Percentiles rank a stretch among this genome's conserved stretches.
These are phyloP conservation scores for Romanogobio albipinnatus DNA, from an alignment of 2,113 vertebrate genomes.

Conservation along the genomic window DNA sequence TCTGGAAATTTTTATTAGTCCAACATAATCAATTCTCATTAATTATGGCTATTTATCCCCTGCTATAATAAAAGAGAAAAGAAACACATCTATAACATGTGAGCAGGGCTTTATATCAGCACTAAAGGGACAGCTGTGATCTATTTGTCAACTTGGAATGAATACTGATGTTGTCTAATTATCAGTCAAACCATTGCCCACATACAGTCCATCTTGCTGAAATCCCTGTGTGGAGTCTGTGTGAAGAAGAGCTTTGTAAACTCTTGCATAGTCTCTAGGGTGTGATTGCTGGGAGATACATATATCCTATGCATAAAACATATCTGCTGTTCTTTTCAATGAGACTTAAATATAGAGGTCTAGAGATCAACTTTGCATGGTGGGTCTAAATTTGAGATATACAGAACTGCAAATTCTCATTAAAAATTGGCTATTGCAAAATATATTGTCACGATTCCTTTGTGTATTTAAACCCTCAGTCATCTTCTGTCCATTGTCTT, in stretches of 20 bases:
- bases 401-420: too few species aligned
- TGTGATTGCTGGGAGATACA: not conserved
- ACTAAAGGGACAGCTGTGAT: slow-evolving; percentile 24
- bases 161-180: slow-evolving; percentile 33
- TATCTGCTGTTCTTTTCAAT: slow-evolving; percentile 20
- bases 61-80: not conserved
- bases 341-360: slow-evolving; percentile 14
- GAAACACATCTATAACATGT: not conserved
- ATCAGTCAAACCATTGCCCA: slow-evolving; percentile 32
- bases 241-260: slow-evolving; percentile 30
- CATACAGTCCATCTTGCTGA: slow-evolving; percentile 19
- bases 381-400: not conserved
- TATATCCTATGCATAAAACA: slow-evolving; percentile 39
- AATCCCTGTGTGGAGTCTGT: not conserved
- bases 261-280: not conserved
- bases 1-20: not conserved
- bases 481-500: too few species aligned
- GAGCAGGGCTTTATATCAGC: not conserved
- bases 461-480: too few species aligned
- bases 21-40: not conserved
- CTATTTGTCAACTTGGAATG: slow-evolving; percentile 40
- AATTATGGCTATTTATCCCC: not conserved
- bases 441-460: too few species aligned
- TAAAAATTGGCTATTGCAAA: too few species aligned
- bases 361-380: not conserved